Percentiles rank a stretch among this genome's conserved stretches.
Conservation (phyloP, 2,797 vertebrate genomes). For the Crenichthys baileyi region DNA sequence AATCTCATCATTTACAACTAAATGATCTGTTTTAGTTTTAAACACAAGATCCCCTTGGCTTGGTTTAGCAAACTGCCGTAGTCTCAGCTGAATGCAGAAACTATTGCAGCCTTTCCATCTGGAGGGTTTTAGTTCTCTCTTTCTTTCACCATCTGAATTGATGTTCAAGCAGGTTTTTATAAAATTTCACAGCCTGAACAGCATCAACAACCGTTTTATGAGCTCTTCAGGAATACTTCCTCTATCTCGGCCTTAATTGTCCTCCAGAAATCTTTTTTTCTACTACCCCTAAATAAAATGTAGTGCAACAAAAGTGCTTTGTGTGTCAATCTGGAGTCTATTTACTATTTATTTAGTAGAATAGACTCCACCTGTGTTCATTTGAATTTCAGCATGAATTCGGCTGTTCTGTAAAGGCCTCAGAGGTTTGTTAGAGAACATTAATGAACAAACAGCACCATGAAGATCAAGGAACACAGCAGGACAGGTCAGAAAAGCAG, state of each 20-base stretch:
- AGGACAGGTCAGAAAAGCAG: neutral
- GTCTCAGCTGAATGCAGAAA: no score
- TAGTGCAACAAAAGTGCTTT: no score
- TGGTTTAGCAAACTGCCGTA: neutral
- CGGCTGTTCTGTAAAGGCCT: neutral
- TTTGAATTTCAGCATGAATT: neutral
- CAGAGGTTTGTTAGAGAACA: neutral
- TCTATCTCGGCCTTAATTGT: neutral
- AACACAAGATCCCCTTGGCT: neutral
- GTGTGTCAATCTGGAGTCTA: neutral
- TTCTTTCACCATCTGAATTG: neutral
- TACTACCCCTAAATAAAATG: neutral
- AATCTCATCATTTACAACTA: no score
- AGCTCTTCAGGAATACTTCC: neutral
- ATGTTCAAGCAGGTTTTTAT: no score
- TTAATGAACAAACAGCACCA: no score
- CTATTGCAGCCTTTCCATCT: neutral
- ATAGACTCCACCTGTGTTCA: neutral
- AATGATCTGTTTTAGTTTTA: no score
- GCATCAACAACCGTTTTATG: neutral
- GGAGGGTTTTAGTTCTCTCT: neutral
- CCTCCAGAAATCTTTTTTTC: neutral
- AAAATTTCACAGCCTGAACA: neutral
- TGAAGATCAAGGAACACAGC: no score
- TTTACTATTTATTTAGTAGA: neutral